Percentiles rank a stretch among this genome's conserved stretches.
Evolutionary conservation across 2,888 invertebrate species (phyloP).

Genomic region (Anaspis maculata): DNA sequence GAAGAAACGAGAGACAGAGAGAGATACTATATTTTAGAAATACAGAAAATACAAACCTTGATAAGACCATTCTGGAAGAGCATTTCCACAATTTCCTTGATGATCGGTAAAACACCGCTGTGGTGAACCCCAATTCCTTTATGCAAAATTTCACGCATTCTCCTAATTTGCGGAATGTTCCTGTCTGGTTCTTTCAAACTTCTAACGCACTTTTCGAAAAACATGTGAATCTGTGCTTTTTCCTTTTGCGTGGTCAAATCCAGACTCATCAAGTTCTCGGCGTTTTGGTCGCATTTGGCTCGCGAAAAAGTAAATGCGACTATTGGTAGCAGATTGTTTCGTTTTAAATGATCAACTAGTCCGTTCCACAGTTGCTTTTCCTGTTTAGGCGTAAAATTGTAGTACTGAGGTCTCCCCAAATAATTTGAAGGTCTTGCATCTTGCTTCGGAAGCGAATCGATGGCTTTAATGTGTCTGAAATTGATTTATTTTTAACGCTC

Average conservation of each 20-base stretch:
- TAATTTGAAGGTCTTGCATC: slow-evolving; percentile 7
- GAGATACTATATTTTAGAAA: too few relatives aligned
- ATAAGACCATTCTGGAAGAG: slow-evolving; percentile 89
- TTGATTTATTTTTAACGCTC: not conserved
- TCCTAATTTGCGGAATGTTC: slow-evolving; percentile 75
- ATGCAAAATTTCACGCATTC: slow-evolving; percentile 61
- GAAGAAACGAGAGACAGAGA: too few relatives aligned
- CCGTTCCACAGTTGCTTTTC: slow-evolving; percentile 78
- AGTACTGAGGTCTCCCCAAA: slow-evolving; percentile 9
- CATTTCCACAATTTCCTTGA: slow-evolving; percentile 99
- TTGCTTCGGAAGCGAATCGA: slow-evolving; percentile 24
- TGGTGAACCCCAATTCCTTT: slow-evolving; percentile 96
- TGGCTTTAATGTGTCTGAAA: slow-evolving; percentile 26
- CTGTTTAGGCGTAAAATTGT: slow-evolving; percentile 47
- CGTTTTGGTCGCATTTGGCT: slow-evolving; percentile 67
- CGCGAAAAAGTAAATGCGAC: slow-evolving; percentile 92
- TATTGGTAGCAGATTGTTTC: slow-evolving; percentile 79
- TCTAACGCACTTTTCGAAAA: slow-evolving; percentile 76
- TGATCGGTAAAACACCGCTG: slow-evolving; percentile 92
- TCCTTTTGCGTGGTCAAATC: slow-evolving; percentile 81
- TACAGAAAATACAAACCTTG: slow-evolving; percentile 37
- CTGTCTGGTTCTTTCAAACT: slow-evolving; percentile 72
- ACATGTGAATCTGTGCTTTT: slow-evolving; percentile 73
- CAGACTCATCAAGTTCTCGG: slow-evolving; percentile 47
- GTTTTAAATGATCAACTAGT: slow-evolving; percentile 73